These are phyloP conservation scores for Leptinotarsa texana DNA, from an alignment of 1,140 invertebrate species.

Conservation along the genomic window DNA sequence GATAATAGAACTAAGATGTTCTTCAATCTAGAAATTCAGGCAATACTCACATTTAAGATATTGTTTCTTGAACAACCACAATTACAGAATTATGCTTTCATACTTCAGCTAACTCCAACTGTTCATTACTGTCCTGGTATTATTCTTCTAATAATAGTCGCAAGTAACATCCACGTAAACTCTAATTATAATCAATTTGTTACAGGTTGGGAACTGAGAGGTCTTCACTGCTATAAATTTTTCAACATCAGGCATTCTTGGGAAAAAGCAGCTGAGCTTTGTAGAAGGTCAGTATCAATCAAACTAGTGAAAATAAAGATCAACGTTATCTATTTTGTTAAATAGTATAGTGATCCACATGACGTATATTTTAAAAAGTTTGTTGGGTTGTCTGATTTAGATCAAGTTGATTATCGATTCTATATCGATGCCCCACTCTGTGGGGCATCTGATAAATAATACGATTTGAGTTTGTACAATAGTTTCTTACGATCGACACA, in stretches of 20 bases:
- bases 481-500: too few relatives aligned
- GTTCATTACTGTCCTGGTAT: neutral
- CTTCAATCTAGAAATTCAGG: neutral
- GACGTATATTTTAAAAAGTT: too few relatives aligned
- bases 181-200: slow-evolving; percentile 45
- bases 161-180: neutral
- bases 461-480: too few relatives aligned
- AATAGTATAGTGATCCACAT: too few relatives aligned
- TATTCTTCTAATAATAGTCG: neutral
- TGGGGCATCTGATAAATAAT: too few relatives aligned
- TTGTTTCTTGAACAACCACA: neutral
- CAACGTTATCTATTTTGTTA: too few relatives aligned
- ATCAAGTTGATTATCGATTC: too few relatives aligned
- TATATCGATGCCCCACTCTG: too few relatives aligned
- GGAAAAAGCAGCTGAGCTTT: slow-evolving; percentile 92
- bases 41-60: neutral
- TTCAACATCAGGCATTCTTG: slow-evolving; percentile 95
- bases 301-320: too few relatives aligned
- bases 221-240: slow-evolving; percentile 92
- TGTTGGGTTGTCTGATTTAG: too few relatives aligned
- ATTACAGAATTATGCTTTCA: neutral
- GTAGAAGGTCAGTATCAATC: slow-evolving; percentile 76
- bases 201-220: slow-evolving; percentile 89
- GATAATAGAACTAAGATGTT: neutral
- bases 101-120: neutral